These are phyloP conservation scores for Propithecus deckenii DNA, from an alignment of 2,797 vertebrate species.

Conservation along the genomic window DNA sequence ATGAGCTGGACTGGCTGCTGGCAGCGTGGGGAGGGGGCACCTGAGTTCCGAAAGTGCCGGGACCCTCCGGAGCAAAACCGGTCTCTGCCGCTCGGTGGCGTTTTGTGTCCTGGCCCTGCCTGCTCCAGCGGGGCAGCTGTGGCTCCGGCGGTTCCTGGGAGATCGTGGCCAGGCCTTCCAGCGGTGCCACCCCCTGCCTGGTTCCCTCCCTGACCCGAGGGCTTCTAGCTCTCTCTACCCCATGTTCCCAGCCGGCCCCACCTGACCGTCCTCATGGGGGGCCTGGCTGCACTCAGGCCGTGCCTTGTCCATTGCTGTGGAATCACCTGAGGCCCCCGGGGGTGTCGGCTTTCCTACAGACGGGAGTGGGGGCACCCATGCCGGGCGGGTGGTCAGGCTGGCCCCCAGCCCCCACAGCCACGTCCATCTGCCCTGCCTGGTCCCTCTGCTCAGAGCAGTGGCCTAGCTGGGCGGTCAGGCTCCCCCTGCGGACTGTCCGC, in stretches of 20 bases:
- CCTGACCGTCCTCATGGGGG: too few species aligned
- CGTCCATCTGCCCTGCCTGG: too few species aligned
- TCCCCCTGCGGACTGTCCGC: rapidly evolving
- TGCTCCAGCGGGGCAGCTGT: not conserved
- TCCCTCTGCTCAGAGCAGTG: not conserved
- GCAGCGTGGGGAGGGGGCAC: too few species aligned
- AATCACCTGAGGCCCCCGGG: not conserved
- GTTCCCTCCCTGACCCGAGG: not conserved
- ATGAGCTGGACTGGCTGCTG: not conserved
- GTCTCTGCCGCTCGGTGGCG: not conserved
- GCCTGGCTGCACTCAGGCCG: not conserved
- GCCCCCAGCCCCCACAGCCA: too few species aligned
- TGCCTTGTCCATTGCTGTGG: too few species aligned
- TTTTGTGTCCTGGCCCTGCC: not conserved
- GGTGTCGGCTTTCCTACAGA: not conserved
- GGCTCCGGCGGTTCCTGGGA: not conserved
- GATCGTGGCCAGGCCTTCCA: not conserved
- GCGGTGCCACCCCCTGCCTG: not conserved
- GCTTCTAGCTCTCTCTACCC: not conserved
- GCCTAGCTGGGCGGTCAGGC: rapidly evolving
- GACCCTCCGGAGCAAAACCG: not conserved
- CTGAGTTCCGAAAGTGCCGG: not conserved
- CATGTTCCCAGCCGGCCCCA: not conserved
- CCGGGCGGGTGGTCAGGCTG: too few species aligned
- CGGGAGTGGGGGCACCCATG: rapidly evolving